Conservation (phyloP, 1,140 invertebrate species). For the Orchesella cincta region DNA sequence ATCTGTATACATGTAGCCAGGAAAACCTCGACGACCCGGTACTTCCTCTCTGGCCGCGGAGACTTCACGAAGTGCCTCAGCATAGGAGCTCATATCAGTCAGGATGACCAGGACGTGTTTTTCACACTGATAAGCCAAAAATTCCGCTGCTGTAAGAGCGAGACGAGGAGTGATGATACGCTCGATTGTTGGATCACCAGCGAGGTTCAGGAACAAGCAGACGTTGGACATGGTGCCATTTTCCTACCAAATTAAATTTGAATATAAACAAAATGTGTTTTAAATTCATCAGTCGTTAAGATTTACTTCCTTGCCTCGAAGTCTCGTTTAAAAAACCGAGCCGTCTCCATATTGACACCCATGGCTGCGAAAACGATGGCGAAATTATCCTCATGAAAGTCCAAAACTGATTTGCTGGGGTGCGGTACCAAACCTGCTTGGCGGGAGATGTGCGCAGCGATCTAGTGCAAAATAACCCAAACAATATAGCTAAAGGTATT, state of each 20-base stretch:
- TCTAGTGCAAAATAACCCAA: slow-evolving; percentile 56
- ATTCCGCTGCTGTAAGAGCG: slow-evolving; percentile 94
- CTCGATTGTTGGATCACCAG: slow-evolving; percentile 98
- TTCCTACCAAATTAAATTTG: slow-evolving; percentile 63
- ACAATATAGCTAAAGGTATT: too few species aligned
- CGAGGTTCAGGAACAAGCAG: slow-evolving; percentile 95
- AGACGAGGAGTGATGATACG: slow-evolving; percentile 97
- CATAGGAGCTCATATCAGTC: slow-evolving; percentile 99
- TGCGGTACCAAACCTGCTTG: slow-evolving; percentile 94
- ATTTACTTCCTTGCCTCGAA: slow-evolving; percentile 66
- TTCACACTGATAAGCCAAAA: slow-evolving; percentile 96
- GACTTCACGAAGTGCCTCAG: slow-evolving; percentile 94
- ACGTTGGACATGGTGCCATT: slow-evolving; percentile 99
- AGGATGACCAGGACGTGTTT: slow-evolving; percentile 97
- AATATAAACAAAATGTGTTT: too few species aligned
- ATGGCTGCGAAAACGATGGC: slow-evolving; percentile 98
- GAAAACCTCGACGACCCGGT: slow-evolving; percentile 89
- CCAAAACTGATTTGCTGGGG: slow-evolving; percentile 83
- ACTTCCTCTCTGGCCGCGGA: slow-evolving; percentile 97
- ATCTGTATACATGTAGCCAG: slow-evolving; percentile 99
- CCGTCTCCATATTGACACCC: slow-evolving; percentile 99
- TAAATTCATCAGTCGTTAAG: too few species aligned
- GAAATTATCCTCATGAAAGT: slow-evolving; percentile 92
- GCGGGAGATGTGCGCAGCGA: slow-evolving; percentile 98
- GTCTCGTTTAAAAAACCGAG: slow-evolving; percentile 97